Base-by-base conservation (phyloP, 1,140 invertebrate genomes). In the Ylistrum balloti region DNA sequence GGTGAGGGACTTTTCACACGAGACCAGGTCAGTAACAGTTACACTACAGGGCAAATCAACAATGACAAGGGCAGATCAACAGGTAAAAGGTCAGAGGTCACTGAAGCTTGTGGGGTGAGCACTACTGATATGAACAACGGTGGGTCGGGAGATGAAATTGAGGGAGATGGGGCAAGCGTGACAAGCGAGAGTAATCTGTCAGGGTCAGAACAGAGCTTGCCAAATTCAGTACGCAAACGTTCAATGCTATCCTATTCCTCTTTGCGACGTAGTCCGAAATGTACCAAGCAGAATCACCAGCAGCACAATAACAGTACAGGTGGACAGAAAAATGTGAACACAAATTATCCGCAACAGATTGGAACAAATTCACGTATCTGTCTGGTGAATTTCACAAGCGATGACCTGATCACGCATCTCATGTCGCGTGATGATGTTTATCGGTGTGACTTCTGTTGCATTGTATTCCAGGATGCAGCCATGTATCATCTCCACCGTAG, bases 401-500 rank as follows among this genome's bases (percentile, higher is more conserved):
- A 93, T 28, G 94, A 94, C 48, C 90, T 94, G 0, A 35, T 94
- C 5, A 92, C 91, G 11, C 94, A 94, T 74, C 91, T 94, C 33
- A 93, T 94, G 93, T 92, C 94, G 0, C 88, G 94, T 34, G 93
- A 94, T 88, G 94, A 94, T 90, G 92, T 93, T 17, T 93, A 93
- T 85, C 93, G 92, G 28, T 94, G 94, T 90, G 93, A 94, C 86
- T 94, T 93, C 86, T 94, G 94, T 88, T 93, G 94, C 88, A 90
- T 94, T 33, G 92, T 94, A 20, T 94, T 94, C 86, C 93, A 94
- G 22, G 94, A 94, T 90, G 93, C 94, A 1, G 94, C 94, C 15
- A 94, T 94, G 94, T 94, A 94, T 86, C 93, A 94, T 88, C 90
- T 94, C 33, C 94, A 94, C 74, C 91, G 93, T 38, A 93, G 93